These are phyloP conservation scores for Acromyrmex charruanus DNA, from an alignment of 1,140 invertebrate species.

Conservation along the genomic window DNA sequence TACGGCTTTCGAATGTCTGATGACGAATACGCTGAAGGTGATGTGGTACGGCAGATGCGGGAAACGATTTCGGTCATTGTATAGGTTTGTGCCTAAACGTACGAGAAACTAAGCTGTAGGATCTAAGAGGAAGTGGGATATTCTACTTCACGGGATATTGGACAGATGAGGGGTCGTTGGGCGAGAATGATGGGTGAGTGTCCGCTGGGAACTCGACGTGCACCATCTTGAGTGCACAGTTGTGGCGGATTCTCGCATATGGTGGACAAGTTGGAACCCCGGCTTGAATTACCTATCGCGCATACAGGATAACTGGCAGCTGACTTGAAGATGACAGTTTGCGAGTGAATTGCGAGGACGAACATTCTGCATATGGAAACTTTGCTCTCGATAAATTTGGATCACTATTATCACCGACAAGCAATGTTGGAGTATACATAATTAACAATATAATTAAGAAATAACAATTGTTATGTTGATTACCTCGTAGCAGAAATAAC, in stretches of 20 bases:
- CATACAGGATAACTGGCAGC: slow-evolving; percentile 28
- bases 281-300: slow-evolving; percentile 30
- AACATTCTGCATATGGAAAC: neutral
- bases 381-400: neutral
- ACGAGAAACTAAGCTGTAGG: neutral
- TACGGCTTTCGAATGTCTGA: neutral
- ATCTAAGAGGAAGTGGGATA: slow-evolving; percentile 13
- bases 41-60: slow-evolving; percentile 29
- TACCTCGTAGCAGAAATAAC: neutral
- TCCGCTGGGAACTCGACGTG: slow-evolving; percentile 46
- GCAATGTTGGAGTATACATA: neutral
- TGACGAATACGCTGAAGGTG: neutral
- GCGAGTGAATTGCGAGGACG: slow-evolving; percentile 15
- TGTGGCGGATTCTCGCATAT: slow-evolving; percentile 33
- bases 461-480: neutral
- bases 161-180: slow-evolving; percentile 5
- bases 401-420: neutral
- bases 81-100: neutral
- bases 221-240: slow-evolving; percentile 9
- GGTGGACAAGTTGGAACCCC: slow-evolving; percentile 45
- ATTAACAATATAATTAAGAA: neutral
- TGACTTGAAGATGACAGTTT: slow-evolving; percentile 52
- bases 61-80: slow-evolving; percentile 42
- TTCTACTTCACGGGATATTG: slow-evolving; percentile 53
- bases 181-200: slow-evolving; percentile 16